Evolutionary conservation across 2,113 vertebrate genomes (phyloP).

Genomic region (Chauna torquata): DNA sequence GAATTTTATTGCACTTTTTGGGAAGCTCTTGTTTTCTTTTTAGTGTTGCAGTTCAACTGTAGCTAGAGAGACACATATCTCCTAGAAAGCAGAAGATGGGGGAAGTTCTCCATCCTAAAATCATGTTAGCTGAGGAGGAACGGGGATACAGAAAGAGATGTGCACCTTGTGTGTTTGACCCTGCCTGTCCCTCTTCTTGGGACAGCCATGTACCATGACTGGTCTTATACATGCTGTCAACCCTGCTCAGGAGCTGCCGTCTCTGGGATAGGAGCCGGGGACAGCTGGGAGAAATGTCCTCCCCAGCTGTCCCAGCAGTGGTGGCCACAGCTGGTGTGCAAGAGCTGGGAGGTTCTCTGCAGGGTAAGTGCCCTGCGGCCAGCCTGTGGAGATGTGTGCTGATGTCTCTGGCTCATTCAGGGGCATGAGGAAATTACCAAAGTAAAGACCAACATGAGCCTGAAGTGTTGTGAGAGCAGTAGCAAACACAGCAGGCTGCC

Average conservation of each 20-base stretch:
- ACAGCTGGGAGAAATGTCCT: background rate
- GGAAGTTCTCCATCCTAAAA: background rate
- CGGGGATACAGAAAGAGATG: background rate
- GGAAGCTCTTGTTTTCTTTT: background rate
- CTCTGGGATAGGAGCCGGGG: background rate
- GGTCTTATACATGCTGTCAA: fast-evolving
- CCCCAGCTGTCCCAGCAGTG: background rate
- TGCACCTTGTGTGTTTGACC: background rate
- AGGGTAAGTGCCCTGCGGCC: background rate
- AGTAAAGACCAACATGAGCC: background rate
- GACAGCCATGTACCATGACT: fast-evolving
- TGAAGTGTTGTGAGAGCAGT: background rate
- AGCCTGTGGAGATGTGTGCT: background rate
- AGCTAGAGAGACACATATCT: background rate
- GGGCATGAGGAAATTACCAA: background rate
- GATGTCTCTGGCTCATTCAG: background rate
- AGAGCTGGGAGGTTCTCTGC: background rate
- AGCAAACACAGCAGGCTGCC: background rate
- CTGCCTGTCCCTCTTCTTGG: background rate
- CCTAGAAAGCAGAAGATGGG: background rate
- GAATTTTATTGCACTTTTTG: background rate
- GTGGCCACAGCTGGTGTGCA: background rate
- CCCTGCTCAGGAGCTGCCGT: background rate
- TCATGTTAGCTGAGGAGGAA: background rate
- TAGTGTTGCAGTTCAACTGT: background rate